Evolutionary conservation across 2,797 vertebrate genomes (phyloP), one percentile per base, ranked within the genome.

Genomic region (Galaxias olidus): DNA sequence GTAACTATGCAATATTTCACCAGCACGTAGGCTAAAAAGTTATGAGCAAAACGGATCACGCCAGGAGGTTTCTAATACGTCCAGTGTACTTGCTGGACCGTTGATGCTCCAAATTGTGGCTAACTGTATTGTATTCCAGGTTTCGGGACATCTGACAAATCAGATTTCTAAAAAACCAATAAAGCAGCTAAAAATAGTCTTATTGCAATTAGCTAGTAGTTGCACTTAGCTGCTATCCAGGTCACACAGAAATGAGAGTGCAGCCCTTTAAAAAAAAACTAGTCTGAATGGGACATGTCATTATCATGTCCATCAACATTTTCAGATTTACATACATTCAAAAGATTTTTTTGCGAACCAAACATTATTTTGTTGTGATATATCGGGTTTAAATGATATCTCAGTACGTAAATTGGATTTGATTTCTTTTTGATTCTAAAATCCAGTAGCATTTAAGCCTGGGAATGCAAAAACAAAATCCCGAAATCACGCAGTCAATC

Each of bases 401-500:
- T 30, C 30, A 30, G 3, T 30, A 2, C 6, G 30, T 30, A 30
- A 30, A 30, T 3, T 30, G n/a, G n/a, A n/a, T 30, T 3, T 30
- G 30, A 30, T 30, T 30, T 30, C 30, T 30, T 30, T 30, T 30
- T 2, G 2, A 30, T 30, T 30, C 30, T 30, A 30, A 30, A 30
- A 30, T 30, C 30, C 30, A 3, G 30, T 30, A 30, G 30, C 30
- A 40, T 14, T 7, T 5, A 19, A 30, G 12, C n/a, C n/a, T n/a
- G n/a, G 20, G 8, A 41, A 56, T 10, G 54, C 10, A 11, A 56
- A 12, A 40, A 47, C 3, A 56, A 14, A 1, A 11, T 41, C 69
- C 20, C 57, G 57, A 69, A 60, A 65, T 55, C 72, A 56, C 63
- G 65, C 48, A 68, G 50, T 64, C 57, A 15, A 42, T 69, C 59